These are phyloP conservation scores for Rhizomys pruinosus DNA, from an alignment of 2,113 vertebrate genomes.

Conservation along the genomic window DNA sequence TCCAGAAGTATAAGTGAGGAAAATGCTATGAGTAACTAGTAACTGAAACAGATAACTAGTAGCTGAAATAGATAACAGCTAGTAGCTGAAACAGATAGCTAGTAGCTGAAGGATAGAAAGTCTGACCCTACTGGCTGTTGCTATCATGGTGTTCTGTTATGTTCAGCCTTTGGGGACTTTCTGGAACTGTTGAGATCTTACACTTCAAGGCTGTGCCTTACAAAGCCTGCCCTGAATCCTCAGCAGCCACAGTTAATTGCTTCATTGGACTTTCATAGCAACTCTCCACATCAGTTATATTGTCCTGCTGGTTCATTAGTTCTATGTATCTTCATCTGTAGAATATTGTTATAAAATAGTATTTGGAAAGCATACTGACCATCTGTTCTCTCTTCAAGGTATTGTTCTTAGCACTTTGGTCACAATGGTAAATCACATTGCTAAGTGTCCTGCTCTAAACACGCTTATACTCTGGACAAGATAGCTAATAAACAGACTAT, in stretches of 20 bases:
- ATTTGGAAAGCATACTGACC: not conserved
- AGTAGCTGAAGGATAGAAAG: not conserved
- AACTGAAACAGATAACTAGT: not conserved
- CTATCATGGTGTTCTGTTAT: conserved; percentile 1
- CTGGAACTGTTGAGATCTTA: conserved; percentile 21
- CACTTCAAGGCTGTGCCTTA: not conserved
- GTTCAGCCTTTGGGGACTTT: not conserved
- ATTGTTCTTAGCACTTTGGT: not conserved
- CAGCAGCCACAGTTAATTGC: not conserved
- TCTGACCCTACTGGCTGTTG: not conserved
- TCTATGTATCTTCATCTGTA: not conserved
- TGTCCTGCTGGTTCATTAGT: not conserved
- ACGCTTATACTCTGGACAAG: not conserved
- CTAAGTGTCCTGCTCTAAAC: not conserved
- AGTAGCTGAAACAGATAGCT: not conserved
- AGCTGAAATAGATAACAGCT: not conserved
- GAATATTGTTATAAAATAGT: not conserved
- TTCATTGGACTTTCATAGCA: not conserved
- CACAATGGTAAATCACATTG: not conserved
- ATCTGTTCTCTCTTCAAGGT: not conserved
- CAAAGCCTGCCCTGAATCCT: not conserved
- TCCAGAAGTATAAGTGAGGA: not conserved
- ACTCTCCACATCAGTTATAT: not conserved
- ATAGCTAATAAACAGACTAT: not conserved
- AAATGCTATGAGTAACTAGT: not conserved